These are phyloP conservation scores for Geococcyx californianus DNA, from an alignment of 2,113 vertebrate genomes.

Conservation along the genomic window DNA sequence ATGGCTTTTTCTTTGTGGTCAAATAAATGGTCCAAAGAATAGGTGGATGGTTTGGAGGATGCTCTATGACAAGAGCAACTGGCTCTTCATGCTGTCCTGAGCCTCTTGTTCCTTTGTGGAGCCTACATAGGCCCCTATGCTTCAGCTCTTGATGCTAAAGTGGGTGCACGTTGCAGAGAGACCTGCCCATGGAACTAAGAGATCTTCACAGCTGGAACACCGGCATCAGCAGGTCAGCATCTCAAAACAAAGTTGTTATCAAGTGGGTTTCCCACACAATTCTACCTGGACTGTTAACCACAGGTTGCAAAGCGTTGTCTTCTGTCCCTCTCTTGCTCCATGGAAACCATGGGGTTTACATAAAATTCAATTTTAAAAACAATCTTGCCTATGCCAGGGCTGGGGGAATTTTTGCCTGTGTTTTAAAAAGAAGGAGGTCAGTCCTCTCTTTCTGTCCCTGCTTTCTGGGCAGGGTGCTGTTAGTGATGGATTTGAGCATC, in stretches of 20 bases:
- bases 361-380: neutral
- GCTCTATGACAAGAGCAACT: accelerated
- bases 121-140: neutral
- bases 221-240: accelerated
- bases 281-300: accelerated
- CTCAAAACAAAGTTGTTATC: accelerated
- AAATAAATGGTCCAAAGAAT: neutral
- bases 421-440: neutral
- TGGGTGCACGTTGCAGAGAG: accelerated
- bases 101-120: accelerated
- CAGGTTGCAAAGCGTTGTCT: accelerated
- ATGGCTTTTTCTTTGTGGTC: neutral
- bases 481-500: too few species aligned
- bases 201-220: accelerated
- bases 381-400: neutral
- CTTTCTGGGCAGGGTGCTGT: neutral
- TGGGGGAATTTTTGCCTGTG: neutral
- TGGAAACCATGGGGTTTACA: neutral
- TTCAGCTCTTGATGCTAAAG: too few species aligned
- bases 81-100: accelerated
- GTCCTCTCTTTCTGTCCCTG: neutral
- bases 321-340: neutral
- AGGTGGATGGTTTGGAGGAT: accelerated
- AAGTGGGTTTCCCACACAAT: accelerated
- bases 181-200: accelerated